Evolutionary conservation across 1,140 invertebrate species (phyloP), one percentile per base, ranked within the genome.

Genomic region (Trissolcus basalis): DNA sequence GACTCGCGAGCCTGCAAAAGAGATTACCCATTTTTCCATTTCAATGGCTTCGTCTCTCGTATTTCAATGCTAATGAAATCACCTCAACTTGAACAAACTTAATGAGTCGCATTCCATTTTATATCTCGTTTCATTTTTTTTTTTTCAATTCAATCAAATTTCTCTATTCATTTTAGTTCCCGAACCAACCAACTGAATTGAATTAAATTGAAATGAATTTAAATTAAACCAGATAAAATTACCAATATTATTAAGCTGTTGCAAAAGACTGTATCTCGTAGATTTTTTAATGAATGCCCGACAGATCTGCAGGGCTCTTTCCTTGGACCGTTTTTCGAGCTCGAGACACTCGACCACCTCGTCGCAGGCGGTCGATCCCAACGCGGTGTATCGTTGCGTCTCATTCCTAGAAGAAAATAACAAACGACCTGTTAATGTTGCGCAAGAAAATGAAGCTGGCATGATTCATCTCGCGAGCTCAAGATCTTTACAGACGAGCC

Each of bases 201-300:
- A n/a, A n/a, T n/a, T n/a, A n/a, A n/a, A n/a, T n/a, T n/a, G n/a
- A n/a, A n/a, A n/a, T n/a, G n/a, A 35, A 35, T 35, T 35, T 35
- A 35, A 35, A 35, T 6, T 35, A 35, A 35, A 7, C 11, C 8
- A 43, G 39, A 11, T 44, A 8, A 13, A 44, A 13, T 13, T 86
- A 91, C 91, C 95, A 67, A 96, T 94, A 73, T 94, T 92, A 80
- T 92, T 91, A 55, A 96, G 89, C 79, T 95, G 93, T 45, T 93
- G 91, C 58, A 93, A 90, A 58, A 96, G 89, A 73, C 91, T 91
- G 83, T 96, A 96, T 72, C 95, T 89, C 3, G 91, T 90, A 19
- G 89, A 89, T 68, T 89, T 89, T 77, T 90, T 88, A 67, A 93
- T 88, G 88, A 93, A 94, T 73, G 91, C 90, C 70, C 91, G 90